A percentile compares a stretch with the other conserved stretches of the same genome.
Evolutionary conservation across 2,113 vertebrate genomes (phyloP).

Genomic region (Dasyprocta punctata): DNA sequence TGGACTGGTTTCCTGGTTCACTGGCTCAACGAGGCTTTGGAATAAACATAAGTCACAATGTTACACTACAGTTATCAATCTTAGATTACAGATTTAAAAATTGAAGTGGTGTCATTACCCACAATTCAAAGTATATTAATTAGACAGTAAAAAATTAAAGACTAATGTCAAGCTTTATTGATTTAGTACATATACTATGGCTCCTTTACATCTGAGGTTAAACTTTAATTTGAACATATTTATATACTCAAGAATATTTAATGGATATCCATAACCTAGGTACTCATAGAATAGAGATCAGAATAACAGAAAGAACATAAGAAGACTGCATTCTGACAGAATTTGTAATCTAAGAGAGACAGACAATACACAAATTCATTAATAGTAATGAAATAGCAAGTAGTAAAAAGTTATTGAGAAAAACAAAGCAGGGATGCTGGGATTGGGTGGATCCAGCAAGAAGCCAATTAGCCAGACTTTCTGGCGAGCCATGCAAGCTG

Average conservation of each 20-base stretch:
- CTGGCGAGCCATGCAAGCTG: no score
- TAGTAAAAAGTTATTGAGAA: background rate
- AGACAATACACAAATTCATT: background rate
- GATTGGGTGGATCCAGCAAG: no score
- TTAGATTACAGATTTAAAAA: background rate
- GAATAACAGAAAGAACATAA: background rate
- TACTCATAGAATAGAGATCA: background rate
- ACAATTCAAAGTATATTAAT: background rate
- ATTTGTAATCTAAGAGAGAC: background rate
- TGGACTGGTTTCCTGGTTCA: conserved; percentile 20
- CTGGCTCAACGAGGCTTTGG: background rate
- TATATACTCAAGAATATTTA: background rate
- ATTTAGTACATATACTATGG: background rate
- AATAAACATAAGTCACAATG: background rate
- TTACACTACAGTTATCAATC: background rate
- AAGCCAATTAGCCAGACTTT: no score
- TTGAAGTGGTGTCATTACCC: background rate
- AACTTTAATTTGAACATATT: conserved; percentile 28
- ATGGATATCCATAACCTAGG: background rate
- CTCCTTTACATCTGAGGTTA: conserved; percentile 41
- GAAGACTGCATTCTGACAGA: background rate
- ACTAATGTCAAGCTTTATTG: background rate
- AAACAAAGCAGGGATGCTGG: background rate
- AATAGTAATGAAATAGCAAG: background rate
- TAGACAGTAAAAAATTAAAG: conserved; percentile 24